Evolutionary conservation across 2,888 invertebrate species (phyloP).

Genomic region (Lycia hirtaria): DNA sequence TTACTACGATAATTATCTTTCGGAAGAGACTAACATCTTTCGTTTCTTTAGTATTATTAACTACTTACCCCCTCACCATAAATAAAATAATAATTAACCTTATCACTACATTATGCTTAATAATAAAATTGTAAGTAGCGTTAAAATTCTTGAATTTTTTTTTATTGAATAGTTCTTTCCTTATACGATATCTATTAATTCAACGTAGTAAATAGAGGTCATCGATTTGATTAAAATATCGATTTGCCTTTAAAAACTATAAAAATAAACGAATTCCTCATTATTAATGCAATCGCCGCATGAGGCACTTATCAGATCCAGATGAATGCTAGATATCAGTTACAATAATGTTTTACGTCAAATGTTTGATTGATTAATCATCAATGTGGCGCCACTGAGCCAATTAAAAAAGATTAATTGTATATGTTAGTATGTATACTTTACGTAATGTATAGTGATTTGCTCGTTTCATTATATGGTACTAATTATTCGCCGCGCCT

Average conservation of each 20-base stretch:
- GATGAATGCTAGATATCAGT: constrained; percentile 36
- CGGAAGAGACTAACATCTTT: too few species aligned
- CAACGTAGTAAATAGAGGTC: neutral
- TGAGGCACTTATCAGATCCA: constrained; percentile 32
- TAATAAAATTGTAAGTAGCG: too few species aligned
- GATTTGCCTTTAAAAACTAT: constrained; percentile 8
- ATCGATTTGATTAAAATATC: constrained; percentile 7
- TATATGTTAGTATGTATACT: neutral
- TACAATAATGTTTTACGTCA: constrained; percentile 33
- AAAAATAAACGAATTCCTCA: constrained; percentile 17
- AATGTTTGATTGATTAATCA: constrained; percentile 34
- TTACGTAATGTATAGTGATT: neutral
- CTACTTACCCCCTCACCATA: too few species aligned
- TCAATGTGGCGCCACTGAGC: constrained; percentile 28
- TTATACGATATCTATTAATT: neutral
- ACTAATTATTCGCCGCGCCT: too few species aligned
- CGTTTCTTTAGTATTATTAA: too few species aligned
- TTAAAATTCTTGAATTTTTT: too few species aligned
- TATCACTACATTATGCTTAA: too few species aligned
- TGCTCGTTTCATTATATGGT: too few species aligned
- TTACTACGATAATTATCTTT: too few species aligned
- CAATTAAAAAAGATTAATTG: constrained; percentile 22
- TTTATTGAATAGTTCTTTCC: neutral
- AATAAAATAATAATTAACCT: too few species aligned
- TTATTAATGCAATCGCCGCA: constrained; percentile 20